phyloP scores from a whole-genome alignment of 2,797 vertebrate species.

The Tauraco hartlaubi region DNA sequence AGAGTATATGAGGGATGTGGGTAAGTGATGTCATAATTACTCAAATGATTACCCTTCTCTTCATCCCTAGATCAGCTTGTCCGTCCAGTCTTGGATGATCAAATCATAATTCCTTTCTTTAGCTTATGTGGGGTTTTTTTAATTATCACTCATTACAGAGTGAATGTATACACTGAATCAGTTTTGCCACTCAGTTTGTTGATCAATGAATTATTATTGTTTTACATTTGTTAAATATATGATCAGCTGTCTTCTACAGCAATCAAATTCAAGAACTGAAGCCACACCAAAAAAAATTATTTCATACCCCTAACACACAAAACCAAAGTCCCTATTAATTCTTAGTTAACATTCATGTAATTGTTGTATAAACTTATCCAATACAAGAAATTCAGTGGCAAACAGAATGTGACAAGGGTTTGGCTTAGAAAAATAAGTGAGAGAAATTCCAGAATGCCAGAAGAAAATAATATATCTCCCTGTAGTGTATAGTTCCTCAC shows the following conservation, averaged over 20 bases:
- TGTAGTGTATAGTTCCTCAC: not conserved
- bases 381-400: not conserved
- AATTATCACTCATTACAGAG: not conserved
- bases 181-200: not conserved
- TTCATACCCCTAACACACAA: not conserved
- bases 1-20: not conserved
- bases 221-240: not conserved
- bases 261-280: not conserved
- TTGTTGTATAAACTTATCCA: not conserved
- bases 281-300: not conserved
- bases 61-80: not conserved
- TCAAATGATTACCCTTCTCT: not conserved
- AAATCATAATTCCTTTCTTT: not conserved
- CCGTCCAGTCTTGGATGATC: not conserved
- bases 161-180: not conserved
- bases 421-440: not conserved
- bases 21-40: not conserved
- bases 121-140: not conserved
- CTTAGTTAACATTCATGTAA: accelerated
- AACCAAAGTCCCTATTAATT: not conserved
- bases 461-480: not conserved
- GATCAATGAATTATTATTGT: not conserved
- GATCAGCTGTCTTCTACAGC: not conserved
- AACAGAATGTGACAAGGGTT: not conserved
- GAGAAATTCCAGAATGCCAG: not conserved